Conservation (phyloP, 2,113 vertebrate species). For the Circaetus cinerascens region DNA sequence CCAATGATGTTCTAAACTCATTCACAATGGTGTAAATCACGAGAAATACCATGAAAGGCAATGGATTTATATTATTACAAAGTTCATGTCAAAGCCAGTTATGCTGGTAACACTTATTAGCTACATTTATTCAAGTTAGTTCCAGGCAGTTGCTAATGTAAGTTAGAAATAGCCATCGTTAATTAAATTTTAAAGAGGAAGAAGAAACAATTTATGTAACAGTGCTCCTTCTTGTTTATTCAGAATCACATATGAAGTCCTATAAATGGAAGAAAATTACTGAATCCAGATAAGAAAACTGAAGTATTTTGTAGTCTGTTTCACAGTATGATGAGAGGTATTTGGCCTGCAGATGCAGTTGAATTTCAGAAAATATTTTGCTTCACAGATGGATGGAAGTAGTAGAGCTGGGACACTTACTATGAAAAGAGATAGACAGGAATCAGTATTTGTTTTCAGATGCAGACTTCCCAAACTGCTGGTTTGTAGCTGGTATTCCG, state of each 20-base stretch:
- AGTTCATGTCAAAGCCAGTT: background rate
- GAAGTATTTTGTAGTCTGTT: background rate
- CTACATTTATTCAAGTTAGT: background rate
- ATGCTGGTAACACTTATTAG: background rate
- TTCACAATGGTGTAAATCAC: background rate
- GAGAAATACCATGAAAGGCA: background rate
- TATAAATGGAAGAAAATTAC: background rate
- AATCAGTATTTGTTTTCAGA: background rate
- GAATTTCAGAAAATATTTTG: background rate
- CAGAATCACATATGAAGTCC: background rate
- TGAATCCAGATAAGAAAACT: background rate
- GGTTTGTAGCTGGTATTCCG: background rate
- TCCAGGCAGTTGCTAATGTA: background rate
- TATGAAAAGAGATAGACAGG: background rate
- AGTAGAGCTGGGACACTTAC: background rate
- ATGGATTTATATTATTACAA: background rate
- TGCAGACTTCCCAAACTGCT: background rate
- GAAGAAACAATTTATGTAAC: background rate
- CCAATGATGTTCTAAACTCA: background rate
- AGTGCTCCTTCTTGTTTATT: background rate
- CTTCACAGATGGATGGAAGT: background rate
- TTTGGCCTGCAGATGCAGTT: background rate
- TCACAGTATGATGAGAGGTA: background rate
- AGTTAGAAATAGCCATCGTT: background rate
- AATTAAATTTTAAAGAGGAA: background rate